These are phyloP conservation scores for Heliconius ismenius DNA, from an alignment of 2,888 invertebrate species.

Conservation along the genomic window DNA sequence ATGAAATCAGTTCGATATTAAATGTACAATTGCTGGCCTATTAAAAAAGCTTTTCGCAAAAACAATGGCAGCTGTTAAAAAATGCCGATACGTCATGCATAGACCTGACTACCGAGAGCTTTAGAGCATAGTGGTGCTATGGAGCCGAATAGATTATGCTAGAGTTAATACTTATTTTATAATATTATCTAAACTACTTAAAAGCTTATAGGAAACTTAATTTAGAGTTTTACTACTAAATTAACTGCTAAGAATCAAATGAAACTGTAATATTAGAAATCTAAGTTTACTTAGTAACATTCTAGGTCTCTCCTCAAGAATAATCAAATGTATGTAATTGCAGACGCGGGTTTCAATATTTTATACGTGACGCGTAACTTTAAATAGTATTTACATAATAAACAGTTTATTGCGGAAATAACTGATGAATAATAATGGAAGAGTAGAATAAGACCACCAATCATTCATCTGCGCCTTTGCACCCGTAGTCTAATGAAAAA, in stretches of 20 bases:
- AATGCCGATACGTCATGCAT: conserved; percentile 57
- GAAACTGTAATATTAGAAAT: background rate
- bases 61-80: conserved; percentile 47
- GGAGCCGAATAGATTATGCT: conserved; percentile 66
- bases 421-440: no score
- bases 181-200: conserved; percentile 35
- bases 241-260: background rate
- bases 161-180: conserved; percentile 44
- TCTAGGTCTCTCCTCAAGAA: conserved; percentile 42
- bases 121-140: conserved; percentile 79
- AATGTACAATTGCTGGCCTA: conserved; percentile 33
- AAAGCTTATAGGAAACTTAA: background rate
- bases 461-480: no score
- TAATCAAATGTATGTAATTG: background rate
- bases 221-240: background rate
- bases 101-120: conserved; percentile 64
- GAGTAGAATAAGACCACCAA: no score
- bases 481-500: no score
- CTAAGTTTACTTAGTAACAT: background rate
- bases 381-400: background rate
- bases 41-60: conserved; percentile 44
- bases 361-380: background rate
- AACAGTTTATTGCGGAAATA: background rate
- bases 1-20: conserved; percentile 42
- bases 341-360: background rate